Evolutionary conservation across 23 tunicate species (phyloP).

Genomic region (Phallusia fumigata): DNA sequence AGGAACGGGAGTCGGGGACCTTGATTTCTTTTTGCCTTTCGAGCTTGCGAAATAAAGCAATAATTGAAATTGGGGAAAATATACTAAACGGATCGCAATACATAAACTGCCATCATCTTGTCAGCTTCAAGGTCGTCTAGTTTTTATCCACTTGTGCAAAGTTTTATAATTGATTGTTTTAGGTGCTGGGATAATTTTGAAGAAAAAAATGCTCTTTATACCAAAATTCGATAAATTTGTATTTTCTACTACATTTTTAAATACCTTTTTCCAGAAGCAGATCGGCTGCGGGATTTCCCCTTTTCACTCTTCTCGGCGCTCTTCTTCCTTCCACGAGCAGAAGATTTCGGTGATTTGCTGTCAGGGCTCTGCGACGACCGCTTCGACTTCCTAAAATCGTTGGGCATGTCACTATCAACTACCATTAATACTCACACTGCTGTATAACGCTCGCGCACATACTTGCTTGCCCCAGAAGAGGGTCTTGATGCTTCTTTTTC

Average conservation of each 20-base stretch:
- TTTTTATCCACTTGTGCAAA: too few species aligned
- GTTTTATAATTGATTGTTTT: too few species aligned
- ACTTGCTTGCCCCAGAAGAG: constrained; percentile 30
- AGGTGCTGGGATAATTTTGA: too few species aligned
- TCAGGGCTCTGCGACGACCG: constrained; percentile 25
- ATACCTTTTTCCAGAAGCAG: constrained; percentile 62
- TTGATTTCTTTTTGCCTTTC: constrained; percentile 52
- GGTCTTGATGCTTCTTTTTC: background rate
- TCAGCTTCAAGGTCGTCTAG: too few species aligned
- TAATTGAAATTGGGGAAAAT: too few species aligned
- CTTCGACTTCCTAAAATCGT: constrained; percentile 25
- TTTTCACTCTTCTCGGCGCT: constrained; percentile 37
- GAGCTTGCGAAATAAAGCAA: constrained; percentile 24
- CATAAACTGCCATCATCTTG: too few species aligned
- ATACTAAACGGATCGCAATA: too few species aligned
- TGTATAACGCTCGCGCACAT: background rate
- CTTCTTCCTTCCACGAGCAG: constrained; percentile 60
- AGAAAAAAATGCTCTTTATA: too few species aligned
- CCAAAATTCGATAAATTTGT: too few species aligned
- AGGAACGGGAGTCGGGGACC: constrained; percentile 62
- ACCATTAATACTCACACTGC: background rate
- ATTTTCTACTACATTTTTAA: background rate
- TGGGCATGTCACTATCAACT: too few species aligned
- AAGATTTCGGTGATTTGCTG: constrained; percentile 59
- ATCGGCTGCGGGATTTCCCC: constrained; percentile 66